These are phyloP conservation scores for Ceratosolen fusciceps DNA, from an alignment of 1,140 invertebrate species.

Conservation along the genomic window DNA sequence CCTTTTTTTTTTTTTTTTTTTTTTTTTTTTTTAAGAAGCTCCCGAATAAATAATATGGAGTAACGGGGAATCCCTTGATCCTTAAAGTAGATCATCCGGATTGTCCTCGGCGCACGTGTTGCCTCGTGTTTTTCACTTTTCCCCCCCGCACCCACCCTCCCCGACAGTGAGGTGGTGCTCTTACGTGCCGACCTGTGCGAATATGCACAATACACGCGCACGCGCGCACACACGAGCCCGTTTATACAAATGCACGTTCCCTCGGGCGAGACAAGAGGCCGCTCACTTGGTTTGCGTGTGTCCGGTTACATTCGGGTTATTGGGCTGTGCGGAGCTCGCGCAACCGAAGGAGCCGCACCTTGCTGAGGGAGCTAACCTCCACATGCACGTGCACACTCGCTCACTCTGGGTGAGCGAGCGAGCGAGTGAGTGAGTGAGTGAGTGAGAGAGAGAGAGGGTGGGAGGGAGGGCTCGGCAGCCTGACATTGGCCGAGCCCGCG, in stretches of 20 bases:
- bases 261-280: not conserved
- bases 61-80: not conserved
- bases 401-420: not conserved
- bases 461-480: not conserved
- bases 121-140: slow-evolving; percentile 39
- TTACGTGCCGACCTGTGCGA: too few species aligned
- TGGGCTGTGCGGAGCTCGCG: slow-evolving; percentile 51
- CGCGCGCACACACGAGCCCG: too few species aligned
- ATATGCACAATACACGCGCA: too few species aligned
- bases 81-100: not conserved
- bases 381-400: slow-evolving; percentile 27
- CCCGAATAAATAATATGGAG: too few species aligned
- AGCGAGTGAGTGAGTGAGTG: too few species aligned
- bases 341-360: slow-evolving; percentile 50
- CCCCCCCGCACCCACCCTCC: not conserved
- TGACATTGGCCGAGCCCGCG: not conserved
- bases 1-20: too few species aligned
- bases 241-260: too few species aligned
- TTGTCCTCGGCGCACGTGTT: not conserved
- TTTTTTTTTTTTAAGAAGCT: too few species aligned
- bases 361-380: slow-evolving; percentile 44
- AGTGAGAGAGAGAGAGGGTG: too few species aligned
- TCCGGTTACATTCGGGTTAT: slow-evolving; percentile 62
- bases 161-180: too few species aligned
- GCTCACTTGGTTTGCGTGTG: slow-evolving; percentile 50